Evolutionary conservation across 1,140 invertebrate species (phyloP).

Genomic region (Drosophila equinoxialis): DNA sequence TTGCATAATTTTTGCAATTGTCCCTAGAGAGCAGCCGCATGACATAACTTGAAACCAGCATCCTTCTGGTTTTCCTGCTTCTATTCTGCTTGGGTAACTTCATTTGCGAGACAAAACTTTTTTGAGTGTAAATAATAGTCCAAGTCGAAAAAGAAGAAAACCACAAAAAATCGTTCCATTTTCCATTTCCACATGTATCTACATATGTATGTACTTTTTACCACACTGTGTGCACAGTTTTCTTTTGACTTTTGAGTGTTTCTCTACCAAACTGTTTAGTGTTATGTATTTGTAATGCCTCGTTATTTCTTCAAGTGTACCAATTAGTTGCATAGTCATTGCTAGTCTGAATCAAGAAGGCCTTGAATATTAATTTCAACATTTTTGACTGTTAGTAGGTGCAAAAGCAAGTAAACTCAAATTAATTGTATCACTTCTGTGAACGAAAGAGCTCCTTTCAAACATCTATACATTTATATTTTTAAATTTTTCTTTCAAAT

Average conservation of each 20-base stretch:
- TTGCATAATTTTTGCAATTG: slow-evolving; percentile 68
- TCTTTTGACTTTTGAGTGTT: no score
- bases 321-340: background rate
- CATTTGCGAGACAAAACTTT: slow-evolving; percentile 69
- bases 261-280: no score
- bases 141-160: slow-evolving; percentile 26
- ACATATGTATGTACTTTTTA: background rate
- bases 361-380: background rate
- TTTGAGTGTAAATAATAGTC: slow-evolving; percentile 78
- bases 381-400: background rate
- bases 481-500: background rate
- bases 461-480: background rate
- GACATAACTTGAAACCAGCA: slow-evolving; percentile 35
- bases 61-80: background rate
- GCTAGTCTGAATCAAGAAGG: background rate
- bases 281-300: no score
- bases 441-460: background rate
- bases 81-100: slow-evolving; percentile 47
- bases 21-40: slow-evolving; percentile 35
- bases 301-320: background rate
- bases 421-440: background rate
- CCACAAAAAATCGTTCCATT: background rate
- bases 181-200: background rate
- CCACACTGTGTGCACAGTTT: background rate
- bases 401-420: background rate